These are phyloP conservation scores for Tetramorium simillimum DNA, from an alignment of 1,140 invertebrate species.

Conservation along the genomic window DNA sequence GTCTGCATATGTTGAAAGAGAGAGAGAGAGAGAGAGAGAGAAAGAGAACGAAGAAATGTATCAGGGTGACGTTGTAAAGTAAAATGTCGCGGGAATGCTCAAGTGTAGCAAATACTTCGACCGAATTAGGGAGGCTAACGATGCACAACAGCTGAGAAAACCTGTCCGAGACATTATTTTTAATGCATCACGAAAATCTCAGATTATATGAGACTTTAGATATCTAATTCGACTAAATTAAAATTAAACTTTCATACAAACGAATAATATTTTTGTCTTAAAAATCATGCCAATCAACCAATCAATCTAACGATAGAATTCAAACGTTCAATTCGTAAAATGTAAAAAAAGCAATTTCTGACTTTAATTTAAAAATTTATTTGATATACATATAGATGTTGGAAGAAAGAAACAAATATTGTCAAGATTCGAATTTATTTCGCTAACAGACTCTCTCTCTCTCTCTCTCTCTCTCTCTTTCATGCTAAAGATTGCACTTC, in stretches of 20 bases:
- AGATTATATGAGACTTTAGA: background rate
- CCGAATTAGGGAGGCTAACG: background rate
- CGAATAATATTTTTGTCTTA: background rate
- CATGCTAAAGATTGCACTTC: background rate
- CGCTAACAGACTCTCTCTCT: background rate
- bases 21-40: no score
- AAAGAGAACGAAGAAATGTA: background rate
- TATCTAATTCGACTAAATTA: background rate
- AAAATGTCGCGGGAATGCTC: conserved; percentile 43
- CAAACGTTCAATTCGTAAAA: background rate
- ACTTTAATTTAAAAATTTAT: background rate
- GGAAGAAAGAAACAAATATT: background rate
- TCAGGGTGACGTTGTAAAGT: conserved; percentile 25
- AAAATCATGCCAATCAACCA: background rate
- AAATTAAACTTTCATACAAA: background rate
- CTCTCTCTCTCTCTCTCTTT: background rate
- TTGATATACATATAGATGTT: background rate
- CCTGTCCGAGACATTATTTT: background rate
- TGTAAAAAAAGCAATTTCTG: background rate
- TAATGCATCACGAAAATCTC: background rate
- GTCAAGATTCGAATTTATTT: background rate
- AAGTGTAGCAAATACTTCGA: conserved; percentile 30
- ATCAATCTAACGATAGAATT: background rate
- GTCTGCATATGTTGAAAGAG: background rate
- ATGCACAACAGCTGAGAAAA: conserved; percentile 16